Evolutionary conservation across 2,888 invertebrate species (phyloP), one percentile per base, ranked within the genome.

Genomic region (Agrochola lota): DNA sequence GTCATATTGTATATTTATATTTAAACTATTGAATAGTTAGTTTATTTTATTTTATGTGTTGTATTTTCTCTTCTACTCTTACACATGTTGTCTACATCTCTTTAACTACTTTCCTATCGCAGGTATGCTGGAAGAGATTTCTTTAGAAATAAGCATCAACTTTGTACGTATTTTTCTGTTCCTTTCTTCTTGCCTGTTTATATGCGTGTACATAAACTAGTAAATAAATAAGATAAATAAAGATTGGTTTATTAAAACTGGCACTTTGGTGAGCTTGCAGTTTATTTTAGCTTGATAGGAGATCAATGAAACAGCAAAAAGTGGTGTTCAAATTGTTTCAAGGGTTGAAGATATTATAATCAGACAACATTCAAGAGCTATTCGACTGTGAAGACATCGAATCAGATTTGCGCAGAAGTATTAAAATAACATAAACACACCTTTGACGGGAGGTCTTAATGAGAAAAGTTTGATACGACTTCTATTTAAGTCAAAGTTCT

Each of bases 401-500:
- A 93, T 93, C 91, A 92, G 92, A 93, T 94, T 94, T 94, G 91
- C 90, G 90, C 91, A 91, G 91, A 93, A 94, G 94, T 94, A 94
- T 95, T 94, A 94, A 96, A 96, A 96, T 95, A 95, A 95, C 93
- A 94, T 95, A 96, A 96, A 95, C 94, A 95, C 94, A 96, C 95
- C 95, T 96, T 95, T 95, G 95, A 95, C 93, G 94, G 94, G 92
- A 94, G 94, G 91, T 93, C 94, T 96, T 96, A 96, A 96, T 96
- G 96, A 96, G 96, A 96, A 96, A 96, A 96, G 94, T 96, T 96
- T 93, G 93, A 95, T 95, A 93, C 94, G 94, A 95, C 95, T 96
- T 94, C 94, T 94, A 95, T 95, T 95, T 95, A 94, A 95, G 94
- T 94, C 93, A 92, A 96, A 96, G 93, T 96, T 96, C 95, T 95